Conservation (phyloP, 53 echinoderm and acorn worm genomes). For the Stichopus horrens region DNA sequence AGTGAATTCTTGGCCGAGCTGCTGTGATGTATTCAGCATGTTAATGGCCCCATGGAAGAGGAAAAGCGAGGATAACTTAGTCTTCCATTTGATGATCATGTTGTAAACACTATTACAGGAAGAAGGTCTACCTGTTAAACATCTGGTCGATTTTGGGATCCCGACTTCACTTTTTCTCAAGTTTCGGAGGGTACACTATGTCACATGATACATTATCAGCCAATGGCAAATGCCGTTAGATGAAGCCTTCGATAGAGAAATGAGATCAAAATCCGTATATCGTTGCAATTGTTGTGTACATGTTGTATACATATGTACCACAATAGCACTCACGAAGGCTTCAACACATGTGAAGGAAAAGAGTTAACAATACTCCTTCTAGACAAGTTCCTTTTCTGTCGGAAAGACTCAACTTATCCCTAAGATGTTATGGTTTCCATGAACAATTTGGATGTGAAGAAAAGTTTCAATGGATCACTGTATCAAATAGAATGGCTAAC, state of each 20-base stretch:
- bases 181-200: slow-evolving; percentile 1
- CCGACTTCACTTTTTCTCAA: slow-evolving; percentile 6
- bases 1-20: no score
- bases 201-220: slow-evolving; percentile 31
- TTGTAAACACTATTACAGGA: background rate
- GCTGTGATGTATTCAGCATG: no score
- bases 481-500: slow-evolving; percentile 50
- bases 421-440: slow-evolving; percentile 35
- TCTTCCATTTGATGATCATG: no score
- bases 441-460: slow-evolving; percentile 30
- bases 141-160: slow-evolving; percentile 2
- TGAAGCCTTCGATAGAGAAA: slow-evolving; percentile 31
- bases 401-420: background rate
- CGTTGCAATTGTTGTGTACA: slow-evolving; percentile 41
- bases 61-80: no score
- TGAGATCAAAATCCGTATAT: slow-evolving; percentile 40
- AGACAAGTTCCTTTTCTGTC: background rate
- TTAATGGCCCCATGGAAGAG: no score
- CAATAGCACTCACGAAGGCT: background rate
- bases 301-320: background rate
- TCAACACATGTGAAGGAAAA: slow-evolving; percentile 9
- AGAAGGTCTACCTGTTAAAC: background rate
- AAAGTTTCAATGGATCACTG: slow-evolving; percentile 39
- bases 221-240: slow-evolving; percentile 40
- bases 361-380: background rate